Evolutionary conservation across 35 echinoderm and acorn worm species (phyloP), one percentile per base, ranked within the genome.

Genomic region (Strongylocentrotus purpuratus): DNA sequence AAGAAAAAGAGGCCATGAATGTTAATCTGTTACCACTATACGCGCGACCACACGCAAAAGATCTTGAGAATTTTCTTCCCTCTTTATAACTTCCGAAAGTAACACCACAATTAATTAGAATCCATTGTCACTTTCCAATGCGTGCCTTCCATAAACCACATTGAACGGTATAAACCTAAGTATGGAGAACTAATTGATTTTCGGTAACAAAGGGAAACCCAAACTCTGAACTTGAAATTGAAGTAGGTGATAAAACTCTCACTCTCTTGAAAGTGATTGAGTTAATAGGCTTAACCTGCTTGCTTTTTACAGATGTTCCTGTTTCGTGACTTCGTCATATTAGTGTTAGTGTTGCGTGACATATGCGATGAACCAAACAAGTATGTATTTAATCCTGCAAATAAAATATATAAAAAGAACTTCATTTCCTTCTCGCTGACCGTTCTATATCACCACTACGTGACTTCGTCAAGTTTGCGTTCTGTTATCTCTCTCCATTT

Each of bases 381-480:
- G 65, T 22, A 78, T 28, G 25, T 18, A 4, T 78, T 5, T 78
- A 78, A 78, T 78, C 65, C 65, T 7, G 25, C 65, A 78, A 28
- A 7, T 7, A 78, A 78, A n/a, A 78, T 22, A n/a, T n/a, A 55
- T 55, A 55, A 55, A 55, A 25, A 78, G 65, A 78, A 78, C 18
- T 1, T 28, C 65, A 8, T 78, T 78, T 78, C 65, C 65, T 28
- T 78, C 65, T 78, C 22, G 7, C 7, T 28, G 65, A 4, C 22
- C 22, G 65, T 78, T 78, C 65, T 7, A 78, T 78, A 78, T 4
- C 65, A 78, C 25, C 20, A 28, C 9, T 45, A 89, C 87, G 87
- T 89, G 87, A 89, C 87, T 45, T 89, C 33, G 25, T 45, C 87
- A 33, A 89, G 87, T 89, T 89, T 89, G 87, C 20, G 14, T 17